phyloP scores from a whole-genome alignment of 2,888 invertebrate species.

The Brachyptera putata region DNA sequence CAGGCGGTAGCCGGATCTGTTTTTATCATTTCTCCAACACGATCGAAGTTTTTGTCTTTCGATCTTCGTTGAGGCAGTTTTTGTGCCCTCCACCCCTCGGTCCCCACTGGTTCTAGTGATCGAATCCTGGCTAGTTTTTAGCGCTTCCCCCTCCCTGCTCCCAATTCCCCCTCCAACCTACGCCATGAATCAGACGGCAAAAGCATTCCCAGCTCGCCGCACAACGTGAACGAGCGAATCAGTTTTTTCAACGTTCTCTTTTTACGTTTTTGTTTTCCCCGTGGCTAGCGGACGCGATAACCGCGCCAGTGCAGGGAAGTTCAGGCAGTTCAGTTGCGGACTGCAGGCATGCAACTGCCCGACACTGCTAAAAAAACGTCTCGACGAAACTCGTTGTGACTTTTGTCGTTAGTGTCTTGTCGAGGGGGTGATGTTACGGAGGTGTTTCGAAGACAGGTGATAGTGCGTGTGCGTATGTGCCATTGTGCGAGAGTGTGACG shows the following conservation, averaged over 20 bases:
- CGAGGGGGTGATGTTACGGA: not conserved
- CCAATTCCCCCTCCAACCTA: conserved; percentile 10
- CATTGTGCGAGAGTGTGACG: not conserved
- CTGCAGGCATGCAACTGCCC: conserved; percentile 1
- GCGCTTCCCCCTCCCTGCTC: conserved; percentile 19
- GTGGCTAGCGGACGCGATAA: conserved; percentile 4
- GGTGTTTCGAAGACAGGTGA: not conserved
- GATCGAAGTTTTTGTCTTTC: conserved; percentile 10
- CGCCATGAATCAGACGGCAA: conserved; percentile 29
- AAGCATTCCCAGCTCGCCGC: conserved; percentile 27
- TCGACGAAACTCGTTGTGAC: not conserved
- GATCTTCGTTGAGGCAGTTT: conserved; percentile 8
- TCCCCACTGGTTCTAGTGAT: conserved; percentile 3
- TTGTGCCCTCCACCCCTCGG: conserved; percentile 8
- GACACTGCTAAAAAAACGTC: not conserved
- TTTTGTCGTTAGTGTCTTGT: not conserved
- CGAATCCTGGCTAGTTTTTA: conserved; percentile 25
- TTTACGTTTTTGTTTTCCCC: conserved; percentile 28
- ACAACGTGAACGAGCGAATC: conserved; percentile 13
- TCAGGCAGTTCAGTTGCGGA: not conserved
- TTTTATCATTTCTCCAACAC: conserved; percentile 13
- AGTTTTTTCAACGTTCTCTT: conserved; percentile 30
- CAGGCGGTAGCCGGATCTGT: conserved; percentile 15
- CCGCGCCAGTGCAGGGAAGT: too few species aligned
- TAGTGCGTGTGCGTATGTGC: conserved; percentile 7